Evolutionary conservation across 2,888 invertebrate species (phyloP).

Genomic region (Lapara coniferarum): DNA sequence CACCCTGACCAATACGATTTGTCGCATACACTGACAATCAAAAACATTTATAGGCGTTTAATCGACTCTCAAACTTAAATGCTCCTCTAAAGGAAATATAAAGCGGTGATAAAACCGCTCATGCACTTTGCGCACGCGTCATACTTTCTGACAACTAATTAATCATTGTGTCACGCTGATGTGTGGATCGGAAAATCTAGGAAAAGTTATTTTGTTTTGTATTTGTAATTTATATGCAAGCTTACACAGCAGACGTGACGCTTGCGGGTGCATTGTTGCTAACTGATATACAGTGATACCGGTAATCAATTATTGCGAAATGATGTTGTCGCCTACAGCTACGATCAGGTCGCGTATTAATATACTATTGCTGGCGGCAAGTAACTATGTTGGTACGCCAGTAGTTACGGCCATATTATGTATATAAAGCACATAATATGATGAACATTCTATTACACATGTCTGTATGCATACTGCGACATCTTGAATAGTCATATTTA

Average conservation of each 20-base stretch:
- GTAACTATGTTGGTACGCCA: background rate
- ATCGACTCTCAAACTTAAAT: slow-evolving; percentile 57
- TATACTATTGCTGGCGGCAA: too few species aligned
- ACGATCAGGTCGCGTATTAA: too few species aligned
- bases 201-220: too few species aligned
- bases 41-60: slow-evolving; percentile 73
- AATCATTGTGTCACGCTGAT: background rate
- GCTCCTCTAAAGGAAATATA: slow-evolving; percentile 67
- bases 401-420: background rate
- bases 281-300: too few species aligned
- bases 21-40: slow-evolving; percentile 56
- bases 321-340: too few species aligned
- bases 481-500: slow-evolving; percentile 71
- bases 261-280: too few species aligned
- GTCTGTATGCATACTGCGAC: slow-evolving; percentile 58
- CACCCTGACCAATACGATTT: slow-evolving; percentile 65
- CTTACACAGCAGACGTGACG: too few species aligned
- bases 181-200: background rate
- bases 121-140: slow-evolving; percentile 64
- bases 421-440: slow-evolving; percentile 5
- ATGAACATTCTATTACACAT: slow-evolving; percentile 26
- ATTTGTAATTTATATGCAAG: too few species aligned
- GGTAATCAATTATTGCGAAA: background rate
- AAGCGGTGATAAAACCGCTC: slow-evolving; percentile 64
- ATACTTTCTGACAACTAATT: slow-evolving; percentile 37